A percentile compares a stretch with the other conserved stretches of the same genome.
phyloP scores from a whole-genome alignment of 2,113 vertebrate species.

The Lepidothrix coronata region DNA sequence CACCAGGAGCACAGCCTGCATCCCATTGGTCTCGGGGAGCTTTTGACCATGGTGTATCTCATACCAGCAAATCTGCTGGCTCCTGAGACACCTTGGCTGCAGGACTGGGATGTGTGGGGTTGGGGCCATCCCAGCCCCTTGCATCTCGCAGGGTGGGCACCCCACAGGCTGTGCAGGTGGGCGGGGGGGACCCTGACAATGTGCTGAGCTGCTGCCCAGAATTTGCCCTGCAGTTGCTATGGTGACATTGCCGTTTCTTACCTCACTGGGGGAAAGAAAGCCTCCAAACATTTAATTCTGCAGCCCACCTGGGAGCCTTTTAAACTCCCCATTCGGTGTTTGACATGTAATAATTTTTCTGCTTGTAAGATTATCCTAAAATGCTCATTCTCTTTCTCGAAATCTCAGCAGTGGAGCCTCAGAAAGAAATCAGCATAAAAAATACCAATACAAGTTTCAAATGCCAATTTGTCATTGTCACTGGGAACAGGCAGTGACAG shows the following conservation, averaged over 20 bases:
- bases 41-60: not conserved
- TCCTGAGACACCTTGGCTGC: not conserved
- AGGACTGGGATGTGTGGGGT: not conserved
- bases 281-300: slow-evolving; percentile 72
- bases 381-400: slow-evolving; percentile 52
- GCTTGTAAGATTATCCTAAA: slow-evolving; percentile 75
- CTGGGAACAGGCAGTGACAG: not conserved
- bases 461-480: slow-evolving; percentile 35
- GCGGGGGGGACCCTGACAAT: not conserved
- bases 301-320: slow-evolving; percentile 77
- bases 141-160: not conserved
- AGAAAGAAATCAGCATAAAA: slow-evolving; percentile 52
- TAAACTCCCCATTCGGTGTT: slow-evolving; percentile 70
- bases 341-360: slow-evolving; percentile 73
- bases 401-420: slow-evolving; percentile 35
- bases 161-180: not conserved
- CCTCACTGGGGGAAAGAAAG: slow-evolving; percentile 35
- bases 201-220: not conserved
- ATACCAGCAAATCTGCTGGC: not conserved
- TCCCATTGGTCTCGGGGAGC: not conserved
- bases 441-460: slow-evolving; percentile 31
- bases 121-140: not conserved
- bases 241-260: slow-evolving; percentile 56
- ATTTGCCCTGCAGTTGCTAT: slow-evolving; percentile 71
- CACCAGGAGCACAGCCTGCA: not conserved